Evolutionary conservation across 2,113 vertebrate genomes (phyloP), one percentile per base, ranked within the genome.

Genomic region (Furnarius figulus): DNA sequence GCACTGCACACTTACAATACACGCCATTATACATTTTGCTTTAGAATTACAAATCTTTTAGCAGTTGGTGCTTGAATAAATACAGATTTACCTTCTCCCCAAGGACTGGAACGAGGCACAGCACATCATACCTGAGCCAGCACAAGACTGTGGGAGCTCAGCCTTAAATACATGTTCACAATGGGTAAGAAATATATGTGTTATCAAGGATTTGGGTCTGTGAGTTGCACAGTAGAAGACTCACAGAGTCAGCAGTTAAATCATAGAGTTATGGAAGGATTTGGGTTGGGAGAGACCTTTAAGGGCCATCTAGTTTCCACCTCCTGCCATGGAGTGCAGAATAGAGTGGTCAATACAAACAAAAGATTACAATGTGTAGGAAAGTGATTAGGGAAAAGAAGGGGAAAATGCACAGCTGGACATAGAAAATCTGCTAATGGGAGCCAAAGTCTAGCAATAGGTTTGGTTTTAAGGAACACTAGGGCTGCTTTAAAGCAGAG

Each of bases 211-310:
- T n/a, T 77, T 47, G 20, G 20, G 13, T 24, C 40, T 68, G 47
- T 6, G 10, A 72, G 46, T n/a, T 0, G 1, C n/a, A 50, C 0
- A 0, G 24, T 33, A 33, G 42, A 42, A 78, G 67, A 44, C 65
- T 49, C 81, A 28, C 2, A 17, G 63, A 83, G 61, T 31, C 77
- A 77, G 77, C 35, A 61, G 52, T 39, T 87, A 59, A 70, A 35
- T 63, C 22, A 40, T 6, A 27, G n/a, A 62, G 14, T 55, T 30
- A 33, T 16, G 12, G 35, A n/a, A 77, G 25, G 31, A 21, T 49
- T 49, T 90, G 63, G 40, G 22, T 37, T 56, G 65, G 44, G 21
- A 47, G 31, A 47, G 23, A 47, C 23, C 65, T 47, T 47, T n/a
- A 67, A 67, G 23, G 33, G 44, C 40, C 56, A 37, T 23, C 42